Base-by-base conservation (phyloP, 1,140 invertebrate species). In the Atta colombica region DNA sequence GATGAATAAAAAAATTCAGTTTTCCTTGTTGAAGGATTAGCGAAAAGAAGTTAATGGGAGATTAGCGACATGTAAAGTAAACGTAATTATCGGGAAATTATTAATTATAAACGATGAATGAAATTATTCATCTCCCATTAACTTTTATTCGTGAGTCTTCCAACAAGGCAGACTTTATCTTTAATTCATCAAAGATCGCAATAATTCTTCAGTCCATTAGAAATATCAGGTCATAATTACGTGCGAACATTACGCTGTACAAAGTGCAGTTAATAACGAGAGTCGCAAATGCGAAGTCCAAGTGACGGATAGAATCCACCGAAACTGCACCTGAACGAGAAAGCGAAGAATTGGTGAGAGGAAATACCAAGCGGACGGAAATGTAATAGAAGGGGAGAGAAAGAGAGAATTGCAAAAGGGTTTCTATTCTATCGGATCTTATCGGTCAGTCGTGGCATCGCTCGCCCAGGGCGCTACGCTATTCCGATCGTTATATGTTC, bases 351-450 rank as follows among this genome's bases (percentile, higher is more conserved):
- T 35, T 10, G 35, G 21, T 16, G 78, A 25, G 51, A 81, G 53
- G 18, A 71, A 66, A 66, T 18, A n/a, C n/a, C 77, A 25, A 25
- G 3, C 53, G 35, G 69, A 68, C 31, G 80, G 35, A 84, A 75
- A 21, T 25, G 53, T 45, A 58, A 85, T 25, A 10, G 66, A 28
- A 68, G 31, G 58, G 39, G 58, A n/a, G 72, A 25, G 53, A 35
- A 14, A 8, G 2, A 14, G 6, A 8, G 6, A 16, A 3, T 69
- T 25, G 69, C 6, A 21, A 84, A 65, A 77, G 63, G 39, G 51
- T 21, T 74, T 51, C 39, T 25, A 45, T 81, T 81, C 31, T 49
- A 82, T 82, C 68, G 55, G 39, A 21, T 49, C 55, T 82, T 68
- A 58, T 74, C 69, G 69, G 80, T 84, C 69, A 84, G 55, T 28